phyloP scores from a whole-genome alignment of 1,140 invertebrate species.

The Trachelipus rathkii region DNA sequence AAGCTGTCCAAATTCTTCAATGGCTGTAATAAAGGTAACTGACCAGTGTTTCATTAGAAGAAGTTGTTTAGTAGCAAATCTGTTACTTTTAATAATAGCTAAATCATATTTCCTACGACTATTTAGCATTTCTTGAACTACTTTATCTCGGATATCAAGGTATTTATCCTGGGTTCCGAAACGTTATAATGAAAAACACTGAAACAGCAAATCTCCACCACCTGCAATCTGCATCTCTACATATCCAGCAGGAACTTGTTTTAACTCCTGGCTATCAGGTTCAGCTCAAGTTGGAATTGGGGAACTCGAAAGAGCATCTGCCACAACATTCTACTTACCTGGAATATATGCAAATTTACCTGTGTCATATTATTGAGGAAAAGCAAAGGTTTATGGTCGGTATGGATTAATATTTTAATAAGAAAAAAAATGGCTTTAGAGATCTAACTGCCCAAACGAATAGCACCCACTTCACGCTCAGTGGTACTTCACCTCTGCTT shows the following conservation, averaged over 20 bases:
- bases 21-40: no score
- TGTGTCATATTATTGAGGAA: background rate
- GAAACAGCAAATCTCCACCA: background rate
- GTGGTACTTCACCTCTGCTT: background rate
- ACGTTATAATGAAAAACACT: background rate
- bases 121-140: background rate
- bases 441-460: constrained; percentile 17
- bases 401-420: background rate
- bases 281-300: background rate
- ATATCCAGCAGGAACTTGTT: background rate
- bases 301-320: background rate
- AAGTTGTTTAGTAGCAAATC: no score
- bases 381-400: constrained; percentile 14
- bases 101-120: background rate
- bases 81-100: background rate
- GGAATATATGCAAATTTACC: background rate
- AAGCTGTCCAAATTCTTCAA: no score
- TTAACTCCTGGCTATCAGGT: background rate
- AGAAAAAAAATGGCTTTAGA: constrained; percentile 12
- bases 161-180: background rate
- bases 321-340: background rate
- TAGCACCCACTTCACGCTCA: background rate
- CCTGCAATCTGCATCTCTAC: background rate
- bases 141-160: background rate
- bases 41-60: no score